Evolutionary conservation across 53 echinoderm and acorn worm species (phyloP).

Genomic region (Echinometra lucunter): DNA sequence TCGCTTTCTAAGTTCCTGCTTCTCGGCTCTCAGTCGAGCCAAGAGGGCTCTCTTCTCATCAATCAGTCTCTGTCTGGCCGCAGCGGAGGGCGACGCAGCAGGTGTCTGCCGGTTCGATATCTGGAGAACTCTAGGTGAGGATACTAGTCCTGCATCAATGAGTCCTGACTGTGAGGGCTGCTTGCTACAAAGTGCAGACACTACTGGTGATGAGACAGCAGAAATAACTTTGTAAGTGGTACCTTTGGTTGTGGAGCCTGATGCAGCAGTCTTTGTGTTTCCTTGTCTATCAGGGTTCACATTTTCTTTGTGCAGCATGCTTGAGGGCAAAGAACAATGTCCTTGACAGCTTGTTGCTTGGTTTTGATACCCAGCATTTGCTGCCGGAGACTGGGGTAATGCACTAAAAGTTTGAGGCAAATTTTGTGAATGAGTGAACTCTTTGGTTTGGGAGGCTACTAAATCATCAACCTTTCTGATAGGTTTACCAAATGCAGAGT

Average conservation of each 20-base stretch:
- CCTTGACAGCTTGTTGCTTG: neutral
- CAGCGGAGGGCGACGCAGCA: neutral
- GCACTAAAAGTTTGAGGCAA: neutral
- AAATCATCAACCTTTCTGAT: neutral
- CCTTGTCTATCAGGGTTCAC: neutral
- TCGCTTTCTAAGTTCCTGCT: constrained; percentile 29
- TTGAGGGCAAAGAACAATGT: neutral
- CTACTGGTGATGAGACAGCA: neutral
- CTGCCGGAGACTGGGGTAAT: neutral
- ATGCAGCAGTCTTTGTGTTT: neutral
- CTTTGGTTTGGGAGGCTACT: neutral
- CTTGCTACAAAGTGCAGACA: constrained; percentile 1
- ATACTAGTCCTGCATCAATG: neutral
- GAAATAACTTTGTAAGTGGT: neutral
- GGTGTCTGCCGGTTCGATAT: neutral
- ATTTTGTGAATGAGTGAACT: neutral
- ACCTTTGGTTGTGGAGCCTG: neutral
- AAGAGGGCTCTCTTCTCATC: constrained; percentile 64
- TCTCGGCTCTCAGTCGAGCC: constrained; percentile 61
- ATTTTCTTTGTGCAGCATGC: constrained; percentile 19
- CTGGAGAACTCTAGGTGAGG: constrained; percentile 56
- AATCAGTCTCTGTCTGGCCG: constrained; percentile 27
- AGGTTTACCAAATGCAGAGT: neutral
- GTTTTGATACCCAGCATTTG: too few species aligned
- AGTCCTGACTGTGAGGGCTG: neutral